Evolutionary conservation across 2,113 vertebrate species (phyloP).

Genomic region (Bombycilla garrulus): DNA sequence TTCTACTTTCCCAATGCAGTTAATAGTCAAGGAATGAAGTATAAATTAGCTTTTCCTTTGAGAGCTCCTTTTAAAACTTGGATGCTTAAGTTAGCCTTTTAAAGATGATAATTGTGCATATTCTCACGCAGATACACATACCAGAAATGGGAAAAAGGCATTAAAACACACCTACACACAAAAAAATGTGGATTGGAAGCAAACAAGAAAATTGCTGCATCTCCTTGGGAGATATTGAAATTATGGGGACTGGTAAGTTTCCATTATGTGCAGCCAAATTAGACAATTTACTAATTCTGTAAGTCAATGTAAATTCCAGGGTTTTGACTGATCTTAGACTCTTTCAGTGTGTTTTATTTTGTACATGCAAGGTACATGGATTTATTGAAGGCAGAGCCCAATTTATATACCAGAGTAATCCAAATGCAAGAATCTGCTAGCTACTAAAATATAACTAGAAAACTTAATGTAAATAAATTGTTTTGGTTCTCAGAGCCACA

Average conservation of each 20-base stretch:
- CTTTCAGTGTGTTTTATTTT: background rate
- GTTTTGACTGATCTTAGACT: background rate
- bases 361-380: background rate
- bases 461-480: background rate
- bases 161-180: conserved; percentile 59
- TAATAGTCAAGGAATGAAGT: conserved; percentile 51
- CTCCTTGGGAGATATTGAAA: background rate
- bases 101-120: conserved; percentile 44
- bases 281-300: background rate
- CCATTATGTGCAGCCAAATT: background rate
- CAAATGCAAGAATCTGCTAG: background rate
- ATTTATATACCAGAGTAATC: background rate
- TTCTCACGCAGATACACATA: conserved; percentile 30
- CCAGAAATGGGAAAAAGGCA: conserved; percentile 14
- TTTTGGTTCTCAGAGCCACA: background rate
- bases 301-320: background rate
- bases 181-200: conserved; percentile 10
- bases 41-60: conserved; percentile 54
- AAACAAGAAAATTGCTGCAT: conserved; percentile 49
- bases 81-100: conserved; percentile 45
- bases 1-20: conserved; percentile 36
- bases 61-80: conserved; percentile 48
- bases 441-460: background rate
- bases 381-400: background rate
- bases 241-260: background rate